A percentile compares a stretch with the other conserved stretches of the same genome.
These are phyloP conservation scores for Diorhabda elongata DNA, from an alignment of 1,140 invertebrate genomes.

Conservation along the genomic window DNA sequence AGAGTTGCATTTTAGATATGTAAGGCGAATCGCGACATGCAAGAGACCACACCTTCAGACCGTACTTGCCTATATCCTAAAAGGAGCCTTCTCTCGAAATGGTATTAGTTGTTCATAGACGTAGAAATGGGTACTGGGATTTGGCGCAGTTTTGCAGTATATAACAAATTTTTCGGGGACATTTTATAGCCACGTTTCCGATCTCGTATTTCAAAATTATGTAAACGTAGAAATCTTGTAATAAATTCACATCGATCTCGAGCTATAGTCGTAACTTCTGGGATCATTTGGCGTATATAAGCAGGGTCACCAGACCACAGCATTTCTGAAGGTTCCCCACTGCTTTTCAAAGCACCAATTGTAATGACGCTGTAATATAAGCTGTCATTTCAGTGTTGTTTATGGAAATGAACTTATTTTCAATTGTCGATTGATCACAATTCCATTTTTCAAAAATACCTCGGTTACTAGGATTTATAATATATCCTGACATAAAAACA, in stretches of 20 bases:
- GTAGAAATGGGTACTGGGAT: not conserved
- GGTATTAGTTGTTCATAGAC: constrained; percentile 5
- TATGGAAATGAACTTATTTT: not conserved
- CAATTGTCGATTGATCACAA: too few relatives aligned
- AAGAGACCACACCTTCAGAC: not conserved
- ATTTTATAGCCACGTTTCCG: constrained; percentile 3
- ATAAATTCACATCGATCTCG: too few relatives aligned
- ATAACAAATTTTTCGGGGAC: not conserved
- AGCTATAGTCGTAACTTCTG: not conserved
- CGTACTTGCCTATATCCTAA: constrained; percentile 16
- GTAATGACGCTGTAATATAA: not conserved
- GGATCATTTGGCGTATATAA: not conserved
- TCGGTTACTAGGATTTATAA: not conserved
- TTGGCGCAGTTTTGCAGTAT: not conserved
- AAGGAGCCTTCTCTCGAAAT: constrained; percentile 14
- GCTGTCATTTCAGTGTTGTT: not conserved
- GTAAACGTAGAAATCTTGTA: too few relatives aligned
- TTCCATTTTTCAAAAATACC: too few relatives aligned
- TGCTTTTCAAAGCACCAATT: not conserved
- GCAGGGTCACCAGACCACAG: not conserved
- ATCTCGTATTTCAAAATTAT: not conserved
- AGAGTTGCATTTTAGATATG: not conserved
- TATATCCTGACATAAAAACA: not conserved
- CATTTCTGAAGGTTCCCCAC: not conserved
- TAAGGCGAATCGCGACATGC: not conserved